Evolutionary conservation across 37 sponge, comb jelly and placozoan genomes (phyloP).

Genomic region (Oscarella lobularis): DNA sequence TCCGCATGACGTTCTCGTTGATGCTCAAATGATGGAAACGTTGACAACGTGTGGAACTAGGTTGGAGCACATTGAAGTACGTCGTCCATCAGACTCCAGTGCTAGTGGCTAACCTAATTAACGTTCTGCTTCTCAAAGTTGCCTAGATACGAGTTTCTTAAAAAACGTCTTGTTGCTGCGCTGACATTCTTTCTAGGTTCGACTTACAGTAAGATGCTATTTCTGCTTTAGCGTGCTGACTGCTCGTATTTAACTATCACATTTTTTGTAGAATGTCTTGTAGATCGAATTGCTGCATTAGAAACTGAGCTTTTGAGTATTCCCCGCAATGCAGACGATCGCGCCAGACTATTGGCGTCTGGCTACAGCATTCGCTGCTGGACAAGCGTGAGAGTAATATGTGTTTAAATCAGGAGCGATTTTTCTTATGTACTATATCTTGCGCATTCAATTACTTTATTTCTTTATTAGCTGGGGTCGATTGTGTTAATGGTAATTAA

Average conservation of each 20-base stretch:
- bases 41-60: conserved; percentile 34
- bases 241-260: neutral
- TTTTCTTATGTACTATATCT: no score
- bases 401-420: no score
- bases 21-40: conserved; percentile 31
- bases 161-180: conserved; percentile 10
- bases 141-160: conserved; percentile 40
- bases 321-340: conserved; percentile 37
- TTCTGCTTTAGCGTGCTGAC: neutral
- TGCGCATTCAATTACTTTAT: no score
- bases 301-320: conserved; percentile 11
- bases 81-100: neutral
- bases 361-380: conserved; percentile 36
- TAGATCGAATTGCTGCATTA: conserved; percentile 6
- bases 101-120: no score
- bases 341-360: conserved; percentile 10
- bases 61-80: conserved; percentile 64
- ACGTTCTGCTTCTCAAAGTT: neutral
- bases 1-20: conserved; percentile 30
- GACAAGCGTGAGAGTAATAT: conserved; percentile 18
- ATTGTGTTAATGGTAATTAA: no score
- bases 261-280: neutral
- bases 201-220: neutral
- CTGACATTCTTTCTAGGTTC: conserved; percentile 30
- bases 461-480: no score